Conservation (phyloP, 2,797 vertebrate genomes). For the Furcifer pardalis region DNA sequence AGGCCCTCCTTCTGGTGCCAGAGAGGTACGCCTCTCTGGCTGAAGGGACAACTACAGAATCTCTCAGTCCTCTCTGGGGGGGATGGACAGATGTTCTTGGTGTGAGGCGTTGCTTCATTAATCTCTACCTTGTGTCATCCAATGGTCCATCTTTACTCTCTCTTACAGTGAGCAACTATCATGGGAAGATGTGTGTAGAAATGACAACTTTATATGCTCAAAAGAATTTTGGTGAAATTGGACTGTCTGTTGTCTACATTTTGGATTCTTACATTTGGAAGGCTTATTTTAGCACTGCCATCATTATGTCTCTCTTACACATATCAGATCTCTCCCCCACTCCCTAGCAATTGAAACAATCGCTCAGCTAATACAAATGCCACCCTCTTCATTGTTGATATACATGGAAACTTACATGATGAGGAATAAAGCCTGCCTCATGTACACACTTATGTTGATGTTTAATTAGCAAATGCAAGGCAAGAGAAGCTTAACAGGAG, state of each 20-base stretch:
- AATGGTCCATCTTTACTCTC: neutral
- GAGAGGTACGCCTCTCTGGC: no score
- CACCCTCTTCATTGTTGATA: neutral
- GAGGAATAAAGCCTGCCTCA: constrained; percentile 25
- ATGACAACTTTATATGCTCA: neutral
- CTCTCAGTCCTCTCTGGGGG: no score
- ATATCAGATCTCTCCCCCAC: neutral
- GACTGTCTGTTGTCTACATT: neutral
- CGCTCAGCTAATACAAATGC: neutral
- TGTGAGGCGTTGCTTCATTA: no score
- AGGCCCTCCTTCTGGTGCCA: no score
- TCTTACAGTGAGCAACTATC: neutral
- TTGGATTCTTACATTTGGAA: neutral
- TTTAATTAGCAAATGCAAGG: constrained; percentile 45
- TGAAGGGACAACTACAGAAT: no score
- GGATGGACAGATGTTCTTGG: no score
- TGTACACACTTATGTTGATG: constrained; percentile 39
- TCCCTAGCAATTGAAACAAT: neutral
- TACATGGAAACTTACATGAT: neutral
- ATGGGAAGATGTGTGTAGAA: neutral
- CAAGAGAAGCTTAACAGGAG: neutral
- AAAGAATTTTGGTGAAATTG: neutral
- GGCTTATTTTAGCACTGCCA: neutral
- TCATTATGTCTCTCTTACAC: neutral
- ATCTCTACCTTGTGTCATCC: no score